phyloP scores from a whole-genome alignment of 1,140 invertebrate species.

The Calliphora vicina region DNA sequence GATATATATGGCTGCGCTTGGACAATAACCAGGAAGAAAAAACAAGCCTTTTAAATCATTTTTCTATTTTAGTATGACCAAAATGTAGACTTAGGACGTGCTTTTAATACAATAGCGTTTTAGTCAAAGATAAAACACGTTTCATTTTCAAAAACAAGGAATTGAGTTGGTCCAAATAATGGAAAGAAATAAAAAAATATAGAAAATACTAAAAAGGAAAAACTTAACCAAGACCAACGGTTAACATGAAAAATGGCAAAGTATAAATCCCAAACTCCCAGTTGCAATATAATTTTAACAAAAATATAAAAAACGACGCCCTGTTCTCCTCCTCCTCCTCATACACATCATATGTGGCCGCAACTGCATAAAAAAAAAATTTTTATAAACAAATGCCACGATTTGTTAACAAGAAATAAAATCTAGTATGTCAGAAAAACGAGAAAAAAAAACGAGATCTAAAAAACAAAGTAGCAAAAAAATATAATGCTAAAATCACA shows the following conservation, averaged over 20 bases:
- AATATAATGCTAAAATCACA: slow-evolving; percentile 15
- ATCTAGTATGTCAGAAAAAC: not conserved
- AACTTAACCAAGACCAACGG: slow-evolving; percentile 5
- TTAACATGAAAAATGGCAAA: slow-evolving; percentile 32
- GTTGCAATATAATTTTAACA: slow-evolving; percentile 36
- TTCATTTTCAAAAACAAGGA: slow-evolving; percentile 46
- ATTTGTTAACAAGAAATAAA: slow-evolving; percentile 36
- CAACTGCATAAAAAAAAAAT: slow-evolving; percentile 4
- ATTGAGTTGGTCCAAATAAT: not conserved
- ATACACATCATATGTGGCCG: not conserved
- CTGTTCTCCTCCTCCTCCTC: not conserved
- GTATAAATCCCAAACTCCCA: slow-evolving; percentile 29
- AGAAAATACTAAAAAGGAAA: too few species aligned
- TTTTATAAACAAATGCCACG: slow-evolving; percentile 18
- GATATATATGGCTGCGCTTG: not conserved
- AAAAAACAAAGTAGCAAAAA: not conserved
- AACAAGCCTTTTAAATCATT: not conserved
- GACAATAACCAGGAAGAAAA: not conserved
- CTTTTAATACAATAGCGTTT: slow-evolving; percentile 48
- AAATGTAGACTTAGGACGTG: slow-evolving; percentile 60
- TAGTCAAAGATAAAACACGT: slow-evolving; percentile 60
- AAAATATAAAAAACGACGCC: slow-evolving; percentile 19
- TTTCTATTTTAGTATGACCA: slow-evolving; percentile 36
- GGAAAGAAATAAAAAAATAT: not conserved
- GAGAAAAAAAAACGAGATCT: not conserved